phyloP scores from a whole-genome alignment of 2,888 invertebrate genomes.

The Meandrusa payeni region DNA sequence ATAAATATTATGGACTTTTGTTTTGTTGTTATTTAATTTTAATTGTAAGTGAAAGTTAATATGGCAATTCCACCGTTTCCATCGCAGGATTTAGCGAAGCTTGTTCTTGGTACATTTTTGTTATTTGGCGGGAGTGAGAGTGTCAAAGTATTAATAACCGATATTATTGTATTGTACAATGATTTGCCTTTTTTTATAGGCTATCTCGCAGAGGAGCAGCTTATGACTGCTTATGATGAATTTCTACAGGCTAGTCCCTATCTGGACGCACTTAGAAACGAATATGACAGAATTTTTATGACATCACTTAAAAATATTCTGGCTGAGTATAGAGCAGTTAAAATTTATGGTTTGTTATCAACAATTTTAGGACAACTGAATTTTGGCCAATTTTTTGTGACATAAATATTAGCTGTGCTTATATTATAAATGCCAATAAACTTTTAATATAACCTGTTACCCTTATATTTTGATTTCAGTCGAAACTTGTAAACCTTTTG shows the following conservation, averaged over 20 bases:
- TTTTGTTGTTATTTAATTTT: not conserved
- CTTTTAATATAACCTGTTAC: no score
- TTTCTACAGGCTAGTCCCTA: constrained; percentile 72
- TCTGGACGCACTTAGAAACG: constrained; percentile 66
- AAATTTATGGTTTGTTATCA: constrained; percentile 58
- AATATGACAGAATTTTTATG: constrained; percentile 74
- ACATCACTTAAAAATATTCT: constrained; percentile 69
- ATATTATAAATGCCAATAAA: no score
- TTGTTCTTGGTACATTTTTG: constrained; percentile 62
- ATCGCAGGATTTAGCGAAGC: constrained; percentile 68
- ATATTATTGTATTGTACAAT: constrained; percentile 18
- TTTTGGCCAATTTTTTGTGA: no score
- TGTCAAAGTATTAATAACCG: constrained; percentile 32
- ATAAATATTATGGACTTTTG: constrained; percentile 1
- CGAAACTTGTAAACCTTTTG: constrained; percentile 64
- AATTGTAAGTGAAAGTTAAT: constrained; percentile 21
- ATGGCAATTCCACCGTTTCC: constrained; percentile 70
- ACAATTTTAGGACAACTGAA: no score
- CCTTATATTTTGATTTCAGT: constrained; percentile 64
- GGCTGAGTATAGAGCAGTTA: constrained; percentile 72
- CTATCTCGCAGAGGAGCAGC: constrained; percentile 72
- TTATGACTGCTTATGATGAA: constrained; percentile 75
- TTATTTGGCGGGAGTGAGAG: constrained; percentile 66
- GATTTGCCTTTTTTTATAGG: constrained; percentile 44
- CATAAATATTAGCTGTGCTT: no score